Evolutionary conservation across 2,113 vertebrate genomes (phyloP), one percentile per base, ranked within the genome.

Genomic region (Toxotes jaculatrix): DNA sequence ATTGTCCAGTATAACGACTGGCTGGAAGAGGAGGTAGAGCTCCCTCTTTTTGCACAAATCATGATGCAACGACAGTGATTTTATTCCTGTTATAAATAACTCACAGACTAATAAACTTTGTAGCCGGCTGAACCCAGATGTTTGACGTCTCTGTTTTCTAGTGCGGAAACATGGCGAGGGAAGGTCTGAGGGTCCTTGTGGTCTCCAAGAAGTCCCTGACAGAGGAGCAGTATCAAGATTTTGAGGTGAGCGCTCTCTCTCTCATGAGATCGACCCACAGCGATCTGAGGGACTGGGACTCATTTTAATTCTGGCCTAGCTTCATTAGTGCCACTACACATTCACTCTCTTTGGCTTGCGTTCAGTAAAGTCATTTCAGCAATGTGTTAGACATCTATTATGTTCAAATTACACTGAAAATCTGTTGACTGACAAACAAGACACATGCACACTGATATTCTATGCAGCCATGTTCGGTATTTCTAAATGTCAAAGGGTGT

Each of bases 151-250:
- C 3, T 79, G 42, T 72, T 68, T 84, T 84, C 8, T 93, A 99
- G 98, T 99, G 98, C 59, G 98, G 98, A 14, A 99, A 99, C 93
- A 99, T 99, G 98, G 98, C 98, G 16, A 95, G 98, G 61, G 98
- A 99, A 89, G 98, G 98, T 23, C 93, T 99, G 57, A 95, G 98
- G 79, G 98, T 99, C 67, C 95, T 99, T 0, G 98, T 99, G 0
- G 98, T 99, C 80, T 96, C 98, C 10, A 99, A 99, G 92, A 99
- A 99, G 85, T 98, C 97, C 12, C 93, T 99, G n/a, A 97, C 97
- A 0, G 98, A 99, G 85, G 98, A 99, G 78, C 98, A 99, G 87
- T 99, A 99, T 87, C 98, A 98, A 67, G 98, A 99, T 90, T 99
- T 99, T 88, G 98, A 98, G 94, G 98, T 97, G 89, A 95, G 93